Evolutionary conservation across 2,888 invertebrate genomes (phyloP), one percentile per base, ranked within the genome.

Genomic region (Aleiodes testaceus): DNA sequence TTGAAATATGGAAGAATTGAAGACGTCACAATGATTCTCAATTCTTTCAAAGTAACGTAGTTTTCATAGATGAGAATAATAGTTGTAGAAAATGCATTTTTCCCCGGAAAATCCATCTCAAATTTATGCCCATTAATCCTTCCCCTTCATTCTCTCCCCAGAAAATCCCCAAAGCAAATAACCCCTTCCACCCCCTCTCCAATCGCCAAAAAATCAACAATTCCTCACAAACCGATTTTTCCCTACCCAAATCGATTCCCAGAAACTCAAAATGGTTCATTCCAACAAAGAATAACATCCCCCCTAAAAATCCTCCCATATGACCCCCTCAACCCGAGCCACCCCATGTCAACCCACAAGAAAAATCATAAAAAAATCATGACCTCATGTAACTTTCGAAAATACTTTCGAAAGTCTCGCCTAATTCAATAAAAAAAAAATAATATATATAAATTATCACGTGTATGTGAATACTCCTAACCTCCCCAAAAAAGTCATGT

Each of bases 381-480:
- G 6, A 2, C 36, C 6, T 36, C 36, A 36, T 36, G 9, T 6
- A 36, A 36, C 36, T 49, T 49, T 49, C 49, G 49, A 49, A 49
- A 14, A 49, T 49, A 49, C 16, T 18, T 16, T 63, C 12, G 45
- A 45, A 63, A 44, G 11, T 42, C 45, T 36, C 36, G n/a, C 26
- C 26, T 26, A 26, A 26, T 2, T 26, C 26, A 26, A 26, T 55
- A 36, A 55, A n/a, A 2, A 36, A 36, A 42, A n/a, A 53, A 36
- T 42, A 44, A 36, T 18, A 50, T 26, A 26, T 26, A 26, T 26
- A 26, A 26, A 69, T 14, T 18, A 61, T 71, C 71, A 71, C 71
- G 71, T 71, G 71, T 59, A 52, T 64, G 44, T 14, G 36, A 71
- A 49, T 47, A 14, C 63, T 59, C 66, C 66, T 71, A 71, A 71